Evolutionary conservation across 2,797 vertebrate species (phyloP).

Genomic region (Cirrhinus molitorella): DNA sequence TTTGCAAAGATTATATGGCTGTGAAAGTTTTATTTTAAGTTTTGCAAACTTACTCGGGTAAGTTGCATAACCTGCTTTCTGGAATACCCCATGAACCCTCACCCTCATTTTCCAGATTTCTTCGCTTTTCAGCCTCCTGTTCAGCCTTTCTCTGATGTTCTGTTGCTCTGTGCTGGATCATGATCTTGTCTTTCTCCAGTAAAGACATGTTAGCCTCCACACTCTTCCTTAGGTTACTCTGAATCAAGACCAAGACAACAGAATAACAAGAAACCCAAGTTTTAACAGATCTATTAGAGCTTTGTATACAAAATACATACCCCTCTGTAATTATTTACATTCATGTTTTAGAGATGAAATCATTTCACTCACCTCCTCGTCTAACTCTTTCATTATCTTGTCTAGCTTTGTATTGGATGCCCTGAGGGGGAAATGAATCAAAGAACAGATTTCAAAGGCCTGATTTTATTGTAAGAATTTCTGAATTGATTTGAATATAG

Average conservation of each 20-base stretch:
- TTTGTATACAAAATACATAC: not conserved
- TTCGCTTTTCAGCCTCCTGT: conserved; percentile 94
- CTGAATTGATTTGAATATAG: not conserved
- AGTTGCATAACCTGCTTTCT: not conserved
- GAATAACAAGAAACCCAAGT: not conserved
- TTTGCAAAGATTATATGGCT: not conserved
- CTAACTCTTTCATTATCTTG: conserved; percentile 96
- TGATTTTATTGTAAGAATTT: not conserved
- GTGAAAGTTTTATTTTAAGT: not conserved
- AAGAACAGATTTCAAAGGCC: conserved; percentile 19
- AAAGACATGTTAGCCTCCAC: conserved; percentile 87
- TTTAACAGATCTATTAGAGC: not conserved
- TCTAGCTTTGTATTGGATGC: conserved; percentile 93
- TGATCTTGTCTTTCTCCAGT: conserved; percentile 96
- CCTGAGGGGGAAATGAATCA: conserved; percentile 71
- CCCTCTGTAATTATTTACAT: conserved; percentile 15
- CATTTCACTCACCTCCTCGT: conserved; percentile 88
- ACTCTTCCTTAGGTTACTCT: conserved; percentile 86
- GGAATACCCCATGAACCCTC: conserved; percentile 47
- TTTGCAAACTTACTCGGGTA: not conserved
- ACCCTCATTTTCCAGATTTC: conserved; percentile 98
- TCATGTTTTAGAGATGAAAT: conserved; percentile 6
- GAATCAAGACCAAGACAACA: conserved; percentile 40
- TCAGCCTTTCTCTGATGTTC: conserved; percentile 97
- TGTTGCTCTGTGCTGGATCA: conserved; percentile 90